Base-by-base conservation (phyloP, 1,140 invertebrate species). In the Ditylenchus dipsaci region DNA sequence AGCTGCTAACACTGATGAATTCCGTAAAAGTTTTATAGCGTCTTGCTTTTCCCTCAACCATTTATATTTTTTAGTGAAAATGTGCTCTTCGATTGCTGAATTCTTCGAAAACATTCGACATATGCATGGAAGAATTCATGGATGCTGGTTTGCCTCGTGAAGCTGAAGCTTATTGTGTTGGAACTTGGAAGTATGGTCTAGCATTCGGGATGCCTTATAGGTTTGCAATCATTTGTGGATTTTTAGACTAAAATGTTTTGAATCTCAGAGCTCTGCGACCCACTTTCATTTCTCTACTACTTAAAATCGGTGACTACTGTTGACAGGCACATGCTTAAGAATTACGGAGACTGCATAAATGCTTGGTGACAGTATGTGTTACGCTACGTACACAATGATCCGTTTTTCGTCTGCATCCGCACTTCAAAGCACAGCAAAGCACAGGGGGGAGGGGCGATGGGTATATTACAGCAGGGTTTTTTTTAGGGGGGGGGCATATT, bases 21-120 rank as follows among this genome's bases (percentile, higher is more conserved):
- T 70, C 69, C 13, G 68, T 70, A 33, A 9, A 61, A 1, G 30
- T 61, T 61, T 26, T 3, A 61, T 33, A n/a, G n/a, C n/a, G 29
- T 61, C n/a, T 61, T 61, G 27, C 1, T 26, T 61, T 26, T 30
- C 5, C n/a, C n/a, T n/a, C n/a, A n/a, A n/a, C n/a, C n/a, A n/a
- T n/a, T n/a, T n/a, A n/a, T n/a, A n/a, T n/a, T n/a, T 45, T 69
- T 53, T 26, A 70, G 68, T 66, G 19, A 53, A 47, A 27, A 49
- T 71, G 45, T 70, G 47, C 17, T 69, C 57, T 17, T 19, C 68
- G 15, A 33, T 70, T 43, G 68, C 60, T 26, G 68, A 70, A n/a
- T 70, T 70, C 11, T 56, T 67, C 53, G 68, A 70, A n/a, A 61
- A 42, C 57, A 11, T 38, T 23, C 19, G 27, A 49, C 19, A 58